Conservation (phyloP, 2,797 vertebrate genomes). For the Schizopygopsis pylzovi region DNA sequence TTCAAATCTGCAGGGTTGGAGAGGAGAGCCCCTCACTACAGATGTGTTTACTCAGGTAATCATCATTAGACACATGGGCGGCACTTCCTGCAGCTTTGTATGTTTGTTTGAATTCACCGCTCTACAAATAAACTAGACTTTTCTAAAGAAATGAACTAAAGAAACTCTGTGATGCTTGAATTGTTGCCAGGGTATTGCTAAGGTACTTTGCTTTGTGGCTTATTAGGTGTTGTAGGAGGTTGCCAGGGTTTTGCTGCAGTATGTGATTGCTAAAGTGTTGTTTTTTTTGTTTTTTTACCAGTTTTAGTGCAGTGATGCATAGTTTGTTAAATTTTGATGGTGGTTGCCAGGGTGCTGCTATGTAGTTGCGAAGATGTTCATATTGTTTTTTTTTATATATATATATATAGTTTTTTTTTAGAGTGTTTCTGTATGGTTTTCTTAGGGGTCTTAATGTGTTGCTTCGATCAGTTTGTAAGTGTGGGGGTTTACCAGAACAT, state of each 20-base stretch:
- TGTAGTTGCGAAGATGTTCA: background rate
- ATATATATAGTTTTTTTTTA: no score
- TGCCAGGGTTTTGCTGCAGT: background rate
- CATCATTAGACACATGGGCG: constrained; percentile 29
- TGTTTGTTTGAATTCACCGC: background rate
- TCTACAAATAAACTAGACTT: background rate
- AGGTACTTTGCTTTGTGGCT: background rate
- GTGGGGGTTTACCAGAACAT: background rate
- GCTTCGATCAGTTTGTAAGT: background rate
- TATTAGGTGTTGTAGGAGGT: background rate
- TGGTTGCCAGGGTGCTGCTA: background rate
- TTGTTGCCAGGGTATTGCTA: background rate
- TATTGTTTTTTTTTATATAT: background rate
- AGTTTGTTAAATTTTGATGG: background rate
- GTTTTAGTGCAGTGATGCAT: background rate
- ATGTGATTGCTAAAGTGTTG: background rate
- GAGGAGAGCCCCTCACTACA: background rate
- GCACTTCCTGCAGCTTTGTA: constrained; percentile 21
- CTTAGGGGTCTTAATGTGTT: background rate
- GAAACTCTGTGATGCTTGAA: background rate
- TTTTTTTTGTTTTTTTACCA: background rate
- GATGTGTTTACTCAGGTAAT: constrained; percentile 43
- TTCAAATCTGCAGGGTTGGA: constrained; percentile 25
- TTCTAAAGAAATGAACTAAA: background rate
- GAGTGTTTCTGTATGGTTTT: background rate